Base-by-base conservation (phyloP, 2,888 invertebrate species). In the Erebia aethiops region DNA sequence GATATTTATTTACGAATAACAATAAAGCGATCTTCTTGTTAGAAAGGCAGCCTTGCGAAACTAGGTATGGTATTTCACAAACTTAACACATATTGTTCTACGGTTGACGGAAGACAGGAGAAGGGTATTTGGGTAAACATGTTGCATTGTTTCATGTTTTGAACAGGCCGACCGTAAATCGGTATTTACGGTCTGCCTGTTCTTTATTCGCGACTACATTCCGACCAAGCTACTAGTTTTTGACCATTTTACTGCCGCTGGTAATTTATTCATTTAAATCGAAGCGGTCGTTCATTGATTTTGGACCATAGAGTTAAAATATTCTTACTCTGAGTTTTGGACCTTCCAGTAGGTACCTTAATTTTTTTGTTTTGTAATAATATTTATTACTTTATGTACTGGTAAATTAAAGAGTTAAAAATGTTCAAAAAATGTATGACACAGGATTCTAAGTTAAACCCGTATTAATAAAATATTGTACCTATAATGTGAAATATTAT, bases 121-220 rank as follows among this genome's bases (percentile, higher is more conserved):
- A 62, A 35, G 68, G 16, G 14, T 63, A 69, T 71, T 67, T 71
- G n/a, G 41, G 69, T 67, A 71, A 73, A 67, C 52, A 52, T 67
- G 69, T 69, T 69, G 61, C 67, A 52, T 74, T 74, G 73, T 74
- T 74, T 43, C 49, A 56, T 51, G 58, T 69, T 46, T 57, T 52
- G 43, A 69, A 56, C 64, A 56, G 67, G 49, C 63, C 60, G 71
- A 67, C 60, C 61, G 71, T 71, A 69, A 69, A 74, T 63, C 26
- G 21, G 58, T 26, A 67, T 57, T n/a, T n/a, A n/a, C n/a, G n/a
- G n/a, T n/a, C n/a, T 26, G 52, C 21, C 46, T n/a, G n/a, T n/a
- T n/a, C n/a, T 71, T 66, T 71, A 57, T 69, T 62, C 61, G 58
- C 46, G 67, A 49, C 64, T 49, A 68, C 68, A 71, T 71, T 68